A percentile compares a stretch with the other conserved stretches of the same genome.
Conservation (phyloP, 92 coral and sea anemone species). For the Heteractis magnifica region DNA sequence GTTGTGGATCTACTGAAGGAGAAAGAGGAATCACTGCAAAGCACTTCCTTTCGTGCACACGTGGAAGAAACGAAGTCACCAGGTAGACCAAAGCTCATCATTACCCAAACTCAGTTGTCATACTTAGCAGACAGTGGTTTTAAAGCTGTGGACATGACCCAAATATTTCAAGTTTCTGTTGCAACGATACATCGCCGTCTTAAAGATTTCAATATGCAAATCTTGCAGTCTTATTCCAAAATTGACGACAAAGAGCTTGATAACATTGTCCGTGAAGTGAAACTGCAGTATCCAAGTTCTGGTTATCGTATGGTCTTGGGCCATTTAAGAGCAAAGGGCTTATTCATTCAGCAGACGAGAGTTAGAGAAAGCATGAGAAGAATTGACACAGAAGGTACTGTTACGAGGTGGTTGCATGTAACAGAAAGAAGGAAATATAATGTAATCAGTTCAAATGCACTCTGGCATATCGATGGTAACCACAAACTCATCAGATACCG, state of each 20-base stretch:
- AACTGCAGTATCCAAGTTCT: conserved; percentile 62
- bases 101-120: conserved; percentile 36
- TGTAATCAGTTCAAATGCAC: conserved; percentile 34
- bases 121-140: conserved; percentile 49
- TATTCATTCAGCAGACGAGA: conserved; percentile 53
- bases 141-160: conserved; percentile 52
- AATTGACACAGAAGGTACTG: conserved; percentile 69
- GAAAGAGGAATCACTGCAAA: not conserved
- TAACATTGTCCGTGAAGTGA: conserved; percentile 36
- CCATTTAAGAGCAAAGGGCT: conserved; percentile 52
- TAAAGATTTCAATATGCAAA: conserved; percentile 47
- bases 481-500: too few relatives aligned
- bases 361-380: conserved; percentile 62
- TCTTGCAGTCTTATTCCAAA: conserved; percentile 50
- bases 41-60: conserved; percentile 1
- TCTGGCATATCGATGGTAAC: too few relatives aligned
- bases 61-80: not conserved
- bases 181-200: conserved; percentile 64
- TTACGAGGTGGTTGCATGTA: conserved; percentile 64
- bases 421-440: conserved; percentile 55
- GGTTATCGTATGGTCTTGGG: conserved; percentile 66
- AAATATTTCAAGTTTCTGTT: conserved; percentile 44
- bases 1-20: conserved; percentile 6
- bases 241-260: conserved; percentile 52
- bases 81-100: conserved; percentile 51